phyloP scores from a whole-genome alignment of 2,113 vertebrate species.

The Sula dactylatra region DNA sequence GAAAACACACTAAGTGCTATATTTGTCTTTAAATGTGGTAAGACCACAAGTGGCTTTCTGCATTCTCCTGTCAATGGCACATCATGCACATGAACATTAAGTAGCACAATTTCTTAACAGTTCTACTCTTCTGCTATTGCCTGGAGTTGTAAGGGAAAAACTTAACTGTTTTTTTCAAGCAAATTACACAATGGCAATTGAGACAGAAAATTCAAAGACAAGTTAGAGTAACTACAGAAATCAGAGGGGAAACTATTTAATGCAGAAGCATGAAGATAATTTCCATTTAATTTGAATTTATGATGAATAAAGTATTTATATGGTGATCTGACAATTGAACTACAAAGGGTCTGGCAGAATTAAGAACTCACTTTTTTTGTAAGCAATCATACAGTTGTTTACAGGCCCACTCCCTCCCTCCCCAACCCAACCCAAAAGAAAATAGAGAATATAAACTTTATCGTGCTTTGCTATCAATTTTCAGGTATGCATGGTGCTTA shows the following conservation, averaged over 20 bases:
- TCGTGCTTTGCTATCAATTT: no score
- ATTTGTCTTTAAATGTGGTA: background rate
- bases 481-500: background rate
- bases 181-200: background rate
- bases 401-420: background rate
- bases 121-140: background rate
- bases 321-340: background rate
- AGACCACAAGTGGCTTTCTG: background rate
- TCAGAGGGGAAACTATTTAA: background rate
- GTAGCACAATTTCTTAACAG: background rate
- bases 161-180: background rate
- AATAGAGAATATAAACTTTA: no score
- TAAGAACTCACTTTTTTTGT: background rate
- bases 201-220: background rate
- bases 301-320: background rate
- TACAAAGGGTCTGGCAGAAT: background rate
- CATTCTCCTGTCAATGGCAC: background rate
- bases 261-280: background rate
- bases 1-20: background rate
- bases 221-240: background rate
- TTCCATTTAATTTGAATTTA: background rate
- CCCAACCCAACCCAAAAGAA: accelerated
- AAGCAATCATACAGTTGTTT: background rate
- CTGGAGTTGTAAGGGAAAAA: background rate
- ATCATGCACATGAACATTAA: background rate